Percentiles rank a stretch among this genome's conserved stretches.
Conservation (phyloP, 1,140 invertebrate genomes). For the Aplysia californica region DNA sequence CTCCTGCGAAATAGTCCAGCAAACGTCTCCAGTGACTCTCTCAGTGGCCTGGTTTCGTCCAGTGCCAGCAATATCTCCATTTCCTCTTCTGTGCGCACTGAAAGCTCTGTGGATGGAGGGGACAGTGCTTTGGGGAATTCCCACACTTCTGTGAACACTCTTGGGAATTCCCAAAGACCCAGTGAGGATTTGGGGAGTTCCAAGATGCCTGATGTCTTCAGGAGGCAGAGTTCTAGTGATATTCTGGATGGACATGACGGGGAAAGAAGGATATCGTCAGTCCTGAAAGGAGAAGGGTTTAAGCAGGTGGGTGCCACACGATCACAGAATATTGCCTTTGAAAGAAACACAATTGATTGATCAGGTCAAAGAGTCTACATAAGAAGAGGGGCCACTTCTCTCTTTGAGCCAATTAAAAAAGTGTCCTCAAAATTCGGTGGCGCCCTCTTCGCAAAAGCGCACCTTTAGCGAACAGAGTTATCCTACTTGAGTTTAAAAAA, state of each 20-base stretch:
- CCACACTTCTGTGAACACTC: neutral
- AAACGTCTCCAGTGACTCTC: conserved; percentile 32
- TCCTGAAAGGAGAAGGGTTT: conserved; percentile 31
- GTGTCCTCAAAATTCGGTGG: too few relatives aligned
- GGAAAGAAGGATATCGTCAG: conserved; percentile 28
- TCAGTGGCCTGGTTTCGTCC: conserved; percentile 41
- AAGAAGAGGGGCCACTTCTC: too few relatives aligned
- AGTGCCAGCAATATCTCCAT: conserved; percentile 47
- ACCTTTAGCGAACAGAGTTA: too few relatives aligned
- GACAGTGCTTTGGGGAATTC: conserved; percentile 15
- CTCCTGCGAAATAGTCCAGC: conserved; percentile 25
- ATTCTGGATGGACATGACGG: conserved; percentile 3
- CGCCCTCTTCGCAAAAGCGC: too few relatives aligned
- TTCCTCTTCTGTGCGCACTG: neutral
- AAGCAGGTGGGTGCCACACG: conserved; percentile 19
- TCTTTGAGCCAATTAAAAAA: too few relatives aligned
- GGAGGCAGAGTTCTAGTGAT: neutral
- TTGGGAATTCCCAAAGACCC: neutral
- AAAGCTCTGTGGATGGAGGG: conserved; percentile 6
- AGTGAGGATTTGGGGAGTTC: neutral
- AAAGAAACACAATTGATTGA: too few relatives aligned
- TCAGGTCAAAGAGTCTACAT: too few relatives aligned
- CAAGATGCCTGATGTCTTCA: neutral
- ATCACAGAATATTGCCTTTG: too few relatives aligned
- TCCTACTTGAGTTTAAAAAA: too few relatives aligned